These are phyloP conservation scores for Ochotona curzoniae DNA, from an alignment of 2,113 vertebrate species.

Conservation along the genomic window DNA sequence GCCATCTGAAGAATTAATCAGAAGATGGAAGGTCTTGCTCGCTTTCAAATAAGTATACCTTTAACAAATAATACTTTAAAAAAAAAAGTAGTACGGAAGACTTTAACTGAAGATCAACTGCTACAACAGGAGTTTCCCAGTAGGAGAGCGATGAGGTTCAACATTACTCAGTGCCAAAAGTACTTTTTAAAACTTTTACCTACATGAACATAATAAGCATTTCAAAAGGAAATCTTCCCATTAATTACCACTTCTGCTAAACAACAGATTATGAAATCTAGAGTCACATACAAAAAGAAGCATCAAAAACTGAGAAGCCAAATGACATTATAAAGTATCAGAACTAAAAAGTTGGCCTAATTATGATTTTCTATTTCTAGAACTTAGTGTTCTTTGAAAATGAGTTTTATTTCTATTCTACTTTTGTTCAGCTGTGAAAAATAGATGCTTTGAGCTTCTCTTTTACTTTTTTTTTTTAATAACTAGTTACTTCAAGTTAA, in stretches of 20 bases:
- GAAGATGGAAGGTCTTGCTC: too few relatives aligned
- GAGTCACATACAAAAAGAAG: slow-evolving; percentile 25
- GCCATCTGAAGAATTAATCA: too few relatives aligned
- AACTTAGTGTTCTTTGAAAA: slow-evolving; percentile 48
- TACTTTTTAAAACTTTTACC: background rate
- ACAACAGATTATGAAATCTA: slow-evolving; percentile 49
- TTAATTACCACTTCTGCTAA: slow-evolving; percentile 57
- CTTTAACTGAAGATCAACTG: background rate
- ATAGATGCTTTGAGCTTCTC: background rate
- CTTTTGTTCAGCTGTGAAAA: slow-evolving; percentile 34
- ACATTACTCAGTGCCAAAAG: background rate
- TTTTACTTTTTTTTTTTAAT: slow-evolving; percentile 47
- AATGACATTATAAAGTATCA: slow-evolving; percentile 59
- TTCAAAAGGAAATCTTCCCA: slow-evolving; percentile 55
- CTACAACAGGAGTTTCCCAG: background rate
- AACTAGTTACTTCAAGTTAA: background rate
- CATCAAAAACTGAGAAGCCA: slow-evolving; percentile 59
- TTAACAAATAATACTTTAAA: too few relatives aligned
- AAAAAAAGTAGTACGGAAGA: too few relatives aligned
- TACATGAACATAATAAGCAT: slow-evolving; percentile 34
- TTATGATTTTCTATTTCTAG: slow-evolving; percentile 61
- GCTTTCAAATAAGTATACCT: too few relatives aligned
- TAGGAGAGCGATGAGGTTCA: background rate
- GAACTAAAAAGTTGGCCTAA: slow-evolving; percentile 25
- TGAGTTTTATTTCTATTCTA: slow-evolving; percentile 35